Evolutionary conservation across 2,888 invertebrate species (phyloP).

Genomic region (Julus scanicus): DNA sequence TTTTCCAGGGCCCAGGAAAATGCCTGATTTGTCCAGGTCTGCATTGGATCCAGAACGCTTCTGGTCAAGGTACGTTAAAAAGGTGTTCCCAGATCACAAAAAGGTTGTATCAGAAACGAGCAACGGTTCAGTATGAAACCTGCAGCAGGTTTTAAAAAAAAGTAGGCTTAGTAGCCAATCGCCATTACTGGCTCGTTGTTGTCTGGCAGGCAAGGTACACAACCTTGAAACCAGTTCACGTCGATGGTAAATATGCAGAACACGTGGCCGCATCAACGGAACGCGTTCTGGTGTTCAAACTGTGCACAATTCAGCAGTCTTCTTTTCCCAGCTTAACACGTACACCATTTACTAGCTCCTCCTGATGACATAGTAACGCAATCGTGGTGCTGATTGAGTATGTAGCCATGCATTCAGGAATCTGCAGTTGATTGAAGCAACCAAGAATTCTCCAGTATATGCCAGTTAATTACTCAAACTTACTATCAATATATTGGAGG

Average conservation of each 20-base stretch:
- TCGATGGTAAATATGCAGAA: background rate
- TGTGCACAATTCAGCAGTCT: background rate
- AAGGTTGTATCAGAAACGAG: background rate
- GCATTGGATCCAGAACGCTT: background rate
- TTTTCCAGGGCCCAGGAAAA: background rate
- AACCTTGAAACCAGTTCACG: slow-evolving; percentile 24
- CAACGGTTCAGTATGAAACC: background rate
- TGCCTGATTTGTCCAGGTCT: background rate
- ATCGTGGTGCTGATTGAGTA: too few relatives aligned
- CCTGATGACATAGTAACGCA: too few relatives aligned
- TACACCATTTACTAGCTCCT: too few relatives aligned
- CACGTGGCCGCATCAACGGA: background rate
- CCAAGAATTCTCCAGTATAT: too few relatives aligned
- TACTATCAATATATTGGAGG: too few relatives aligned
- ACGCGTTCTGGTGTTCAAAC: background rate
- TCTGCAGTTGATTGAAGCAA: too few relatives aligned
- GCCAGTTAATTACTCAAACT: too few relatives aligned
- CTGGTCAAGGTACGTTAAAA: background rate
- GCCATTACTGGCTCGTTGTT: background rate
- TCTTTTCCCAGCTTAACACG: too few relatives aligned
- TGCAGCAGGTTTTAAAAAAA: background rate
- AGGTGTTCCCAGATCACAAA: too few relatives aligned
- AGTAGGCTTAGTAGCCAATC: background rate
- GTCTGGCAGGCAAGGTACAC: slow-evolving; percentile 13
- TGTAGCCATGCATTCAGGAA: too few relatives aligned